Evolutionary conservation across 2,888 invertebrate species (phyloP), one percentile per base, ranked within the genome.

Genomic region (Rhopalosiphum nymphaeae): DNA sequence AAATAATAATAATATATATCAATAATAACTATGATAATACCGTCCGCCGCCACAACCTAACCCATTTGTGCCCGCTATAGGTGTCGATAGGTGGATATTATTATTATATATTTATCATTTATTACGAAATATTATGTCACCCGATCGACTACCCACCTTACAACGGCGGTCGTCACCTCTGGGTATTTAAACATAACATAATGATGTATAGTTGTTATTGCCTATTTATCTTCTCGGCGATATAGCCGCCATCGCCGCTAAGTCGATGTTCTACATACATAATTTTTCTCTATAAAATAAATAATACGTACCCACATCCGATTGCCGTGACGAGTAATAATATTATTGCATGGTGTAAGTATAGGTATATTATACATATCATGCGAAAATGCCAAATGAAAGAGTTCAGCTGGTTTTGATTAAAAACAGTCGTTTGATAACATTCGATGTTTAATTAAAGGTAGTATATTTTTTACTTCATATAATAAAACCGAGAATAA

Each of bases 51-150:
- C 11, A 7, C 46, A n/a, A n/a, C 49, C 44, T 44, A 85, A 85
- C 85, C 85, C 11, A 67, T 67, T 36, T 67, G 67, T 16, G 67
- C 16, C 0, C 67, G 36, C 67, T 67, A n/a, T 67, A 67, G 67
- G 67, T 67, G 67, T 21, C 67, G 67, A 67, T 67, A 67, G 67
- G 36, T 67, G 67, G 16, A n/a, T 67, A 67, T 67, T 67, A n/a
- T n/a, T n/a, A 67, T 67, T n/a, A 67, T 57, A 57, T 26, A 21
- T 26, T 67, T 67, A 36, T 67, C n/a, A 67, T 67, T 36, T 67
- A 67, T 67, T 67, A 67, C 67, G 67, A 67, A 67, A 67, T 67
- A 67, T 67, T n/a, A 67, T 67, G 67, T 67, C 67, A n/a, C n/a
- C n/a, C 67, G 67, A 67, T n/a, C n/a, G n/a, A n/a, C 67, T 67